phyloP scores from a whole-genome alignment of 1,140 invertebrate species.

The Pseudomyrmex flavicornis region DNA sequence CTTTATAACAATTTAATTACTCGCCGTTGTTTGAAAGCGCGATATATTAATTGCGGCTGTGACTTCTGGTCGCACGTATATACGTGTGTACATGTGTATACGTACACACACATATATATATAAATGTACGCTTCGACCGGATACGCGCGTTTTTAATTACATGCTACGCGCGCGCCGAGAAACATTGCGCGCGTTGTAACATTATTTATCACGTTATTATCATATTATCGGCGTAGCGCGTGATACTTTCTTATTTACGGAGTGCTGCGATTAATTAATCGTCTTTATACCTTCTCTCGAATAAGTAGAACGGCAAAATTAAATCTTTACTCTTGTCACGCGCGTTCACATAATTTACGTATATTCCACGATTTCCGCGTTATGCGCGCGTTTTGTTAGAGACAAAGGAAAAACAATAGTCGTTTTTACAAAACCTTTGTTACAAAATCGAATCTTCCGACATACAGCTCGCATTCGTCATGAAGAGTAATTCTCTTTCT shows the following conservation, averaged over 20 bases:
- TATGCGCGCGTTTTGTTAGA: not conserved
- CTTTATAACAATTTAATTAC: constrained; percentile 58
- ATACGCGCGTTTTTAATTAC: constrained; percentile 46
- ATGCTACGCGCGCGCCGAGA: too few species aligned
- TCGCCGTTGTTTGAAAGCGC: constrained; percentile 17
- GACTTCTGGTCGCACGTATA: not conserved
- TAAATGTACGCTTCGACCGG: not conserved
- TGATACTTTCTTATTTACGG: not conserved
- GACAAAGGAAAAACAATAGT: not conserved
- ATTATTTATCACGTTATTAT: constrained; percentile 29
- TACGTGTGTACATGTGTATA: too few species aligned
- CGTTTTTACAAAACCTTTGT: not conserved
- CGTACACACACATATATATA: too few species aligned
- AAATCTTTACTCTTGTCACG: too few species aligned
- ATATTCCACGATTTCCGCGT: not conserved
- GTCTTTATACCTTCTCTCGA: not conserved
- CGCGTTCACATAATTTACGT: not conserved
- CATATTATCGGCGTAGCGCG: constrained; percentile 3
- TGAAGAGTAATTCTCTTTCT: not conserved
- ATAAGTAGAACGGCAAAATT: not conserved
- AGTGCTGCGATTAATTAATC: constrained; percentile 21
- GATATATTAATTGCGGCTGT: constrained; percentile 25
- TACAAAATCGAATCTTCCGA: not conserved
- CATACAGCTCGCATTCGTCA: constrained; percentile 11
- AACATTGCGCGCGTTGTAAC: not conserved